A percentile compares a stretch with the other conserved stretches of the same genome.
Evolutionary conservation across 37 sponge, comb jelly and placozoan genomes (phyloP).

Genomic region (Theonella swinhoei): DNA sequence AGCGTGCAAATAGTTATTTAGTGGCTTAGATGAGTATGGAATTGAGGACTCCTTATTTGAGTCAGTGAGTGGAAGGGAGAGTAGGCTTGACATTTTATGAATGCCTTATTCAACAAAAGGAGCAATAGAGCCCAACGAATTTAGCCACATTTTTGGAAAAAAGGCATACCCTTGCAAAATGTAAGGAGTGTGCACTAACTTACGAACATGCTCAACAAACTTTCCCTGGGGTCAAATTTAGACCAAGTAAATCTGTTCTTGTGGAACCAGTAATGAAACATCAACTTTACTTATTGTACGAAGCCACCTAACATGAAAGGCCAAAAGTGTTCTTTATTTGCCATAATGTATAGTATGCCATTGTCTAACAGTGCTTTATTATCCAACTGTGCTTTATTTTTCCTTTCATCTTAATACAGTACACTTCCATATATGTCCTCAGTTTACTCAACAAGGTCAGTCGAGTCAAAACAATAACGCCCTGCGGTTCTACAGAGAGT

Average conservation of each 20-base stretch:
- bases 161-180: background rate
- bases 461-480: too few relatives aligned
- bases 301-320: too few relatives aligned
- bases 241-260: background rate
- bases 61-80: background rate
- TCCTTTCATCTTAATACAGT: too few relatives aligned
- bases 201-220: background rate
- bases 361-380: too few relatives aligned
- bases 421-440: too few relatives aligned
- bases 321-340: too few relatives aligned
- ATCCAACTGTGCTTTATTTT: too few relatives aligned
- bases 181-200: slow-evolving; percentile 13
- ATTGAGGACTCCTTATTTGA: background rate
- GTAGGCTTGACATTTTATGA: background rate
- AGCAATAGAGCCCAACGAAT: background rate
- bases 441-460: too few relatives aligned
- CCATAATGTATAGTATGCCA: too few relatives aligned
- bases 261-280: too few relatives aligned
- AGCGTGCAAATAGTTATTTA: background rate
- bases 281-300: too few relatives aligned
- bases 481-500: too few relatives aligned
- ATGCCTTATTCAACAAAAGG: slow-evolving; percentile 2
- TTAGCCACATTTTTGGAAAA: background rate
- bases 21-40: background rate
- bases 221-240: background rate